These are phyloP conservation scores for Heliconius nattereri DNA, from an alignment of 1,140 invertebrate genomes.

Conservation along the genomic window DNA sequence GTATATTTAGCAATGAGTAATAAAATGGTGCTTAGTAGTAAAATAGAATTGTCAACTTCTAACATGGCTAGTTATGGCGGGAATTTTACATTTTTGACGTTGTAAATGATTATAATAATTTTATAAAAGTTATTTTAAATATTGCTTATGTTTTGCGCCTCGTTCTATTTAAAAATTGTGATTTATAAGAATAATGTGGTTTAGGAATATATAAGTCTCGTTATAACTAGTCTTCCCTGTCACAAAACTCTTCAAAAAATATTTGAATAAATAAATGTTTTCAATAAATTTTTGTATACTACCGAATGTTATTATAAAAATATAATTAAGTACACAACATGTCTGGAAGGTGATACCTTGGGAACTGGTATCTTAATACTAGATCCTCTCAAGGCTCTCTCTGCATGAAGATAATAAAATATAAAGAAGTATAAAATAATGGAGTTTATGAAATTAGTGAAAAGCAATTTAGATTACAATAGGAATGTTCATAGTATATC, in stretches of 20 bases:
- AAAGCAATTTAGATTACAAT: not conserved
- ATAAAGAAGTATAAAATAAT: too few relatives aligned
- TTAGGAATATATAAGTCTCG: too few relatives aligned
- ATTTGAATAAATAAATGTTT: not conserved
- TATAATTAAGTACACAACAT: not conserved
- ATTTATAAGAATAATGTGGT: too few relatives aligned
- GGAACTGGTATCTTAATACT: too few relatives aligned
- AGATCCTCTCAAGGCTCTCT: too few relatives aligned
- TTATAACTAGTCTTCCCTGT: too few relatives aligned
- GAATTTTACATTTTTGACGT: not conserved
- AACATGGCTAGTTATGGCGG: not conserved
- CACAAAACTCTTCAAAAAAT: too few relatives aligned
- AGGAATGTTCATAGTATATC: not conserved
- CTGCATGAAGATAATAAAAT: too few relatives aligned
- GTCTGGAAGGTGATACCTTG: too few relatives aligned
- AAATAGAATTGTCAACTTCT: slow-evolving; percentile 8
- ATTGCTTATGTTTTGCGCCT: not conserved
- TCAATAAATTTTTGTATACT: not conserved
- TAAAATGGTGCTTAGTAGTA: slow-evolving; percentile 31
- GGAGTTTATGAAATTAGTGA: not conserved
- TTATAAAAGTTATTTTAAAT: not conserved
- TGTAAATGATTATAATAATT: too few relatives aligned
- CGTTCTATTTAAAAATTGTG: not conserved
- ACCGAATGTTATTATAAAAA: not conserved
- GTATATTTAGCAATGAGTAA: slow-evolving; percentile 18